These are phyloP conservation scores for Cyprinodon tularosa DNA, from an alignment of 2,113 vertebrate genomes.

Conservation along the genomic window DNA sequence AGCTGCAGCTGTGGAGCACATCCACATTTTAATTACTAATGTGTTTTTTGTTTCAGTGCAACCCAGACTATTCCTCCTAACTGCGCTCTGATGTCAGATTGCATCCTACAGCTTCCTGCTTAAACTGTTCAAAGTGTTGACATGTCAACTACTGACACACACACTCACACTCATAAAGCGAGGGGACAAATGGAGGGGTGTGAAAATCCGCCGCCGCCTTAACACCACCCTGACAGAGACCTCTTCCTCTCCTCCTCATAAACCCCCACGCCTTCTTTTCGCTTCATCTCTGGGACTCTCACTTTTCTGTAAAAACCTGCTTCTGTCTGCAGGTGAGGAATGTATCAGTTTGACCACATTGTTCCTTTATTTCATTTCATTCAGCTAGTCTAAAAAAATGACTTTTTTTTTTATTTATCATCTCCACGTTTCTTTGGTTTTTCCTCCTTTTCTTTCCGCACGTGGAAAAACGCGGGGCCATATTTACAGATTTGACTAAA, in stretches of 20 bases:
- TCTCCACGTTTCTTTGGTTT: conserved; percentile 39
- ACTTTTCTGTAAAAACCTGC: conserved; percentile 44
- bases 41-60: conserved; percentile 19
- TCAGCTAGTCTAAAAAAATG: background rate
- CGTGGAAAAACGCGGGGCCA: conserved; percentile 53
- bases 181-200: conserved; percentile 74
- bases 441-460: conserved; percentile 27
- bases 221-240: conserved; percentile 52
- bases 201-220: conserved; percentile 68
- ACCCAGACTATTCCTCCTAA: conserved; percentile 23
- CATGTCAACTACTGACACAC: conserved; percentile 41
- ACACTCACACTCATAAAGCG: conserved; percentile 48
- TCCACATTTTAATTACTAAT: conserved; percentile 13
- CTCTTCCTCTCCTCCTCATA: conserved; percentile 41
- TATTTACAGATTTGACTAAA: conserved; percentile 51
- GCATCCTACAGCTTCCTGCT: conserved; percentile 33
- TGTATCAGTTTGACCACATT: conserved; percentile 71
- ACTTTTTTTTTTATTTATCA: background rate
- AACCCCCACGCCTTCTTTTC: conserved; percentile 1
- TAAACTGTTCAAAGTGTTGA: conserved; percentile 59
- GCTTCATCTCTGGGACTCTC: conserved; percentile 49
- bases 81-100: conserved; percentile 39
- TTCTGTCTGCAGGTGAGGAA: conserved; percentile 64
- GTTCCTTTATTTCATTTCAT: conserved; percentile 42
- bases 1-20: background rate